phyloP scores from a whole-genome alignment of 2,888 invertebrate species.

The Eudasyphora cyanicolor region DNA sequence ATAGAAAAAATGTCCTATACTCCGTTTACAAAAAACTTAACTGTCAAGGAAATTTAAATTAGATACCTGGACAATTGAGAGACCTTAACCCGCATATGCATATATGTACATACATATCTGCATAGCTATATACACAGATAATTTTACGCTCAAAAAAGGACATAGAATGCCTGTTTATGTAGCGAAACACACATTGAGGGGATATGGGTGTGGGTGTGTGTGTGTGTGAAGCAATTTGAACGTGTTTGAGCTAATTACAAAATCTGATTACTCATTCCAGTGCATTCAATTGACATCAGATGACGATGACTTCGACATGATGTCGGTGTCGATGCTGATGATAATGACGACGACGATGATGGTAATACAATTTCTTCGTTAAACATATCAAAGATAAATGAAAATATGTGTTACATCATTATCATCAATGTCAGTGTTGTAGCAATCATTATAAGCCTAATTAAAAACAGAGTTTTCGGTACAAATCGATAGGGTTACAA shows the following conservation, averaged over 20 bases:
- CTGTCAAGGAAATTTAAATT: too few relatives aligned
- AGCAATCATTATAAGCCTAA: conserved; percentile 54
- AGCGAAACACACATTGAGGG: background rate
- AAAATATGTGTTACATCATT: conserved; percentile 47
- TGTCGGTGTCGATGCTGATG: too few relatives aligned
- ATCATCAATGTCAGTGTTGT: conserved; percentile 31
- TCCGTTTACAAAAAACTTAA: background rate
- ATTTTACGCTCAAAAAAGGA: background rate
- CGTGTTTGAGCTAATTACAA: conserved; percentile 55
- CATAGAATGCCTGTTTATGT: background rate
- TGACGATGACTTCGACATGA: too few relatives aligned
- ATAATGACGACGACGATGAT: background rate
- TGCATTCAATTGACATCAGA: conserved; percentile 35
- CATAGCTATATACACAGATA: background rate
- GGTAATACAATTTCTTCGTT: conserved; percentile 35
- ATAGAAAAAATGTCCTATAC: too few relatives aligned
- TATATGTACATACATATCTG: background rate
- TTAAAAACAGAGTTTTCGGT: conserved; percentile 56
- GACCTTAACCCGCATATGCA: background rate
- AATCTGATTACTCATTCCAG: conserved; percentile 57
- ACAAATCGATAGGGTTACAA: too few relatives aligned
- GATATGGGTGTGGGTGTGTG: background rate
- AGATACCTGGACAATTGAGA: background rate
- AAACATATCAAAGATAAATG: conserved; percentile 37
- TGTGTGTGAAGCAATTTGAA: background rate